phyloP scores from a whole-genome alignment of 2,113 vertebrate genomes.

The Riparia riparia region DNA sequence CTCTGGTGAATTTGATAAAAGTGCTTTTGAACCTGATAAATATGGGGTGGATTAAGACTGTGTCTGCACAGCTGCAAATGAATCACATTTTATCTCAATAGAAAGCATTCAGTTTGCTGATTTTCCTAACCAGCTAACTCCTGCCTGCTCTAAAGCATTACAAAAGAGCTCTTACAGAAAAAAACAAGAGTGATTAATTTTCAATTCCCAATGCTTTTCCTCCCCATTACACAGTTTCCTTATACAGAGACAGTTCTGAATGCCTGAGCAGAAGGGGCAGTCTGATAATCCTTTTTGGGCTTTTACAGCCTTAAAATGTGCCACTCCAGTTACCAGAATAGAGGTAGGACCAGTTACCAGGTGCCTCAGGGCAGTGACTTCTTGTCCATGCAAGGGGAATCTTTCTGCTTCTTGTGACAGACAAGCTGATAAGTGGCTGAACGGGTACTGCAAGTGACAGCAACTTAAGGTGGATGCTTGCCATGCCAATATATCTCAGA shows the following conservation, averaged over 20 bases:
- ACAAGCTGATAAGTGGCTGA: constrained; percentile 32
- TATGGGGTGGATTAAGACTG: not conserved
- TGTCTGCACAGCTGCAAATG: not conserved
- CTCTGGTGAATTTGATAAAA: not conserved
- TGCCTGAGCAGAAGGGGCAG: not conserved
- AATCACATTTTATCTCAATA: not conserved
- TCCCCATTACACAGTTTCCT: not conserved
- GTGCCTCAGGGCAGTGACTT: constrained; percentile 2
- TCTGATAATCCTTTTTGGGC: not conserved
- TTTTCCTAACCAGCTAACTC: not conserved
- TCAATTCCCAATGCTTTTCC: not conserved
- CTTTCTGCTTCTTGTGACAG: constrained; percentile 22
- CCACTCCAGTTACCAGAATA: not conserved
- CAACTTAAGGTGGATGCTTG: not conserved
- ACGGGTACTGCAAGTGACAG: not conserved
- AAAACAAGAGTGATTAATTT: not conserved
- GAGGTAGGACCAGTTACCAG: not conserved
- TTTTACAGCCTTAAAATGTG: not conserved
- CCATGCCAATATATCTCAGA: constrained; percentile 7
- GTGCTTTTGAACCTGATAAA: not conserved
- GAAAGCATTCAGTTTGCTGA: not conserved
- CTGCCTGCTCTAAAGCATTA: not conserved
- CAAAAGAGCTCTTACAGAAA: not conserved
- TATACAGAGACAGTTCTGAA: not conserved
- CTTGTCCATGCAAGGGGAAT: not conserved